Evolutionary conservation across 2,888 invertebrate genomes (phyloP), one percentile per base, ranked within the genome.

Genomic region (Agrilus mali): DNA sequence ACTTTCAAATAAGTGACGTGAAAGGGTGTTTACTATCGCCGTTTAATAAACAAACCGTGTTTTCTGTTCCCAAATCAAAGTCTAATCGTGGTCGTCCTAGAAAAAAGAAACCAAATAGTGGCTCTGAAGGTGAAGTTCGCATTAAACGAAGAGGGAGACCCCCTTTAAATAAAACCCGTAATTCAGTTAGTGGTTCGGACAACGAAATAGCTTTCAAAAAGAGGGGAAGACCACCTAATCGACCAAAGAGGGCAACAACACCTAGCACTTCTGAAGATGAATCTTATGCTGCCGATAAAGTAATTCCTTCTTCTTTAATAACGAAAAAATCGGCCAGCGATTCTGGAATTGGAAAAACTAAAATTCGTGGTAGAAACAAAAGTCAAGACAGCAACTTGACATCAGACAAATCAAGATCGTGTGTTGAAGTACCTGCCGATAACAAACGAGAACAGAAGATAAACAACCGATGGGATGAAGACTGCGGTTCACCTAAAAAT

Each of bases 81-180:
- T 50, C 52, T 42, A 61, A 55, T 51, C 64, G 67, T 17, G 69
- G 70, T 27, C 60, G 68, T 41, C 71, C 69, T 14, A 60, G 70
- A n/a, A 72, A 71, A 50, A 59, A 56, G 13, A 63, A 66, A 47
- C 50, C 54, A 32, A 53, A 57, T 1, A 62, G 60, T 46, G 60
- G 59, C 27, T 61, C 62, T 8, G 60, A 61, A 42, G 56, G 56
- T 15, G 60, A 60, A 32, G 51, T 47, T 7, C 48, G 44, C 13
- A 51, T 48, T 16, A 57, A 50, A 38, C 45, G 43, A 27, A 49
- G 52, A 14, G 56, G 56, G 14, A 50, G 53, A 17, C 55, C 54
- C n/a, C 61, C 53, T 14, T 45, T 50, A 31, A 27, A 27, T 10
- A 27, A 27, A 27, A 27, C 3, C 7, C 53, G 52, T 13, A 56